Evolutionary conservation across 2,888 invertebrate genomes (phyloP).

Genomic region (Tetranychus truncatus): DNA sequence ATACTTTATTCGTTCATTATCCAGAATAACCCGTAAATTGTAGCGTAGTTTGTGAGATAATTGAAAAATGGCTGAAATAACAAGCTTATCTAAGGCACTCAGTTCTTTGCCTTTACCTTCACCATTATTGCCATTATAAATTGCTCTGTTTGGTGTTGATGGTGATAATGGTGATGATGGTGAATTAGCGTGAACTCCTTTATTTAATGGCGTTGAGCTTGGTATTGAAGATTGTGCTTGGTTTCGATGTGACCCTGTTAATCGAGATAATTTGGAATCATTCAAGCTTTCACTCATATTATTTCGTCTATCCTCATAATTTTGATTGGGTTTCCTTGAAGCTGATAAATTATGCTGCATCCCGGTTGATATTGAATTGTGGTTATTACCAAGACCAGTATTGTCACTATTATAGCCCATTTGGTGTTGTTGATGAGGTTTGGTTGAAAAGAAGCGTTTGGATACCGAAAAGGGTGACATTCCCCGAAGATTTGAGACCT

Average conservation of each 20-base stretch:
- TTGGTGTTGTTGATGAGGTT: conserved; percentile 18
- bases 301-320: background rate
- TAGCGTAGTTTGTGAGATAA: conserved; percentile 38
- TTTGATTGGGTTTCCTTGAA: background rate
- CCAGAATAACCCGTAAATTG: conserved; percentile 35
- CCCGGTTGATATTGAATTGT: background rate
- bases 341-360: background rate
- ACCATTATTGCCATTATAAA: background rate
- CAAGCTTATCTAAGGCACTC: conserved; percentile 36
- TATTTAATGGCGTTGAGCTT: background rate
- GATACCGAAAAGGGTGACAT: conserved; percentile 17
- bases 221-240: background rate
- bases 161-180: background rate
- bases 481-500: background rate
- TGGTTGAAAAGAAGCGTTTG: conserved; percentile 18
- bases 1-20: conserved; percentile 34
- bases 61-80: conserved; percentile 39
- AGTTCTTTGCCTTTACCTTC: conserved; percentile 15
- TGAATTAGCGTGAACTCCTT: background rate
- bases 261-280: background rate
- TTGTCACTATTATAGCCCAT: background rate
- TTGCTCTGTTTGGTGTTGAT: background rate
- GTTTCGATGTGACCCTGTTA: background rate
- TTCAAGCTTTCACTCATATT: background rate
- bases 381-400: background rate